Base-by-base conservation (phyloP, 2,888 invertebrate species). In the Resseliella maxima region DNA sequence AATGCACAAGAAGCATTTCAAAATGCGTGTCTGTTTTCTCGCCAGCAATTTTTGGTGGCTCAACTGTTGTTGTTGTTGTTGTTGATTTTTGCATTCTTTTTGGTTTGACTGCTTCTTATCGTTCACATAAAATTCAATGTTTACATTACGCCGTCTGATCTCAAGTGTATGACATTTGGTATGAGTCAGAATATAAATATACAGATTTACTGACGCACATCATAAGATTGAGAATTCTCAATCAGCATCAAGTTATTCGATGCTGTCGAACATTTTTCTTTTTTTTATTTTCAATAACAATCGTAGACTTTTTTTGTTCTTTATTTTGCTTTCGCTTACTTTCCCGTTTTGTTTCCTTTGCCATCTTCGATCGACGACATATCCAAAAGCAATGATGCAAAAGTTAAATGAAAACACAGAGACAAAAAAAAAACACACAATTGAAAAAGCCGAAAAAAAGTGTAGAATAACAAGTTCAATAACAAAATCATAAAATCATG, bases 181-280 rank as follows among this genome's bases (percentile, higher is more conserved):
- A 15, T 24, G 15, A 59, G 59, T n/a, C 27, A 50, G 50, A 59
- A 59, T 12, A 59, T 35, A 72, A 72, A 72, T 72, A 72, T 18
- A 15, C 31, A 72, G 31, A 72, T 72, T 72, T n/a, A 72, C 15
- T 15, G 31, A 72, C 72, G 72, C 72, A 72, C 31, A 72, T 72
- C 72, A 31, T 3, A 72, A 72, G 31, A 72, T 72, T 12, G n/a
- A n/a, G 12, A 15, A 72, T 72, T 12, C n/a, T 72, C 27, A 72
- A 72, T 72, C 72, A 31, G 31, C 15, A 72, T 3, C 72, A 50
- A 50, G 72, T 15, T 35, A 72, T 72, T 31, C 72, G 31, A 72
- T 15, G 72, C 12, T 31, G 31, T 59, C n/a, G 5, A 31, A 27
- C 27, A 72, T 72, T 72, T 31, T 50, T 50, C 21, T 18, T 50